Conservation (phyloP, 2,113 vertebrate genomes). For the Amblyopsis rosae region DNA sequence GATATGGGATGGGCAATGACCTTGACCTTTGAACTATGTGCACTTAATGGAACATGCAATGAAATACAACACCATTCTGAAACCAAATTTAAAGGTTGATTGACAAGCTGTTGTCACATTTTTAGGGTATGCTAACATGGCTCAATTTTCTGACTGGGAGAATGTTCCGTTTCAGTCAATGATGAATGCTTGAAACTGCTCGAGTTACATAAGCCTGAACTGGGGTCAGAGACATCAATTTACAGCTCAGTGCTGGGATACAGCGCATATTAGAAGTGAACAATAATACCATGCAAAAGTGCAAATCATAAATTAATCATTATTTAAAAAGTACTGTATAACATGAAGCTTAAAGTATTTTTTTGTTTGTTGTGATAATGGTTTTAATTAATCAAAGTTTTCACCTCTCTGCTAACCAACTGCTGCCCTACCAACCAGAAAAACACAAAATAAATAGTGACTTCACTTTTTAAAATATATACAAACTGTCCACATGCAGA, state of each 20-base stretch:
- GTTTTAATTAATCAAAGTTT: too few species aligned
- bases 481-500: too few species aligned
- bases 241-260: conserved; percentile 7
- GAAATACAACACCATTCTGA: conserved; percentile 28
- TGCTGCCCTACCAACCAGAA: too few species aligned
- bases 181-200: conserved; percentile 13
- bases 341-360: too few species aligned
- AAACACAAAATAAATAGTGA: too few species aligned
- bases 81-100: conserved; percentile 18
- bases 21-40: conserved; percentile 47
- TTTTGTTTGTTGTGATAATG: too few species aligned
- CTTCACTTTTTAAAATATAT: too few species aligned
- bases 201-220: conserved; percentile 22
- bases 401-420: too few species aligned
- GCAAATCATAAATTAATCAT: not conserved
- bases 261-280: conserved; percentile 1
- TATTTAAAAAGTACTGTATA: too few species aligned
- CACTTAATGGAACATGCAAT: conserved; percentile 15
- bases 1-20: conserved; percentile 7
- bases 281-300: not conserved
- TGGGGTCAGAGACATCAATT: conserved; percentile 21
- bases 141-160: conserved; percentile 14
- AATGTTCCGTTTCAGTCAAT: conserved; percentile 16
- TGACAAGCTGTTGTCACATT: conserved; percentile 36
- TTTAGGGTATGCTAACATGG: conserved; percentile 10